Base-by-base conservation (phyloP, 2,888 invertebrate species). In the Bhutanitis thaidina region DNA sequence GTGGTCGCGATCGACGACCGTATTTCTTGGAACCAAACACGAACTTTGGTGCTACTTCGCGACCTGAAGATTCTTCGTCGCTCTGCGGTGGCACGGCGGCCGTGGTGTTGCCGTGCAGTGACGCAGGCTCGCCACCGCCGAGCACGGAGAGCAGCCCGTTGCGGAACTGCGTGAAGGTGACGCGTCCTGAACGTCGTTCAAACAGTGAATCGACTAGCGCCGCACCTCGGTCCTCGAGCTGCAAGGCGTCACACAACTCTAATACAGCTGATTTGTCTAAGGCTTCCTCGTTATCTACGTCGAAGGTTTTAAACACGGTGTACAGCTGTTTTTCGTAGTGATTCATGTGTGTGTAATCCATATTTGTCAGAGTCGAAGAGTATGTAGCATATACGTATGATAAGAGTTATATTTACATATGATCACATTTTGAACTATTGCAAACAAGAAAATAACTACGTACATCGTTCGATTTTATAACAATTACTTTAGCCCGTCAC, bases 311-410 rank as follows among this genome's bases (percentile, higher is more conserved):
- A 73, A 95, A 96, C 71, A 95, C 94, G 65, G 93, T 92, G 65
- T 94, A 92, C 67, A 96, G 90, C 88, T 95, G 95, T 81, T 94
- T 93, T 78, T 96, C 96, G 74, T 96, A 95, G 38, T 93, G 95
- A 87, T 95, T 94, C 77, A 92, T 78, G 54, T 79, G 77, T 55
- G 68, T 66, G 67, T 71, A 70, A 60, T 80, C 87, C 87, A 88
- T 86, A 45, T 13, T 7, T 29, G 60, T 62, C 68, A 36, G 41
- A 36, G 16, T 40, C 37, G 20, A 50, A 9, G 37, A 16, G n/a
- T 39, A 7, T 20, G 25, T 35, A 25, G 27, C 15, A 10, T 34
- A 14, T 20, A 10, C 25, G 13, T 30, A 30, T 1, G 30, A 13
- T 13, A 34, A 34, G 2, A 20, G 3, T 3, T 20, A 13, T 45